Percentiles rank a stretch among this genome's conserved stretches.
These are phyloP conservation scores for Drosophila navojoa DNA, from an alignment of 1,140 invertebrate species.

Conservation along the genomic window DNA sequence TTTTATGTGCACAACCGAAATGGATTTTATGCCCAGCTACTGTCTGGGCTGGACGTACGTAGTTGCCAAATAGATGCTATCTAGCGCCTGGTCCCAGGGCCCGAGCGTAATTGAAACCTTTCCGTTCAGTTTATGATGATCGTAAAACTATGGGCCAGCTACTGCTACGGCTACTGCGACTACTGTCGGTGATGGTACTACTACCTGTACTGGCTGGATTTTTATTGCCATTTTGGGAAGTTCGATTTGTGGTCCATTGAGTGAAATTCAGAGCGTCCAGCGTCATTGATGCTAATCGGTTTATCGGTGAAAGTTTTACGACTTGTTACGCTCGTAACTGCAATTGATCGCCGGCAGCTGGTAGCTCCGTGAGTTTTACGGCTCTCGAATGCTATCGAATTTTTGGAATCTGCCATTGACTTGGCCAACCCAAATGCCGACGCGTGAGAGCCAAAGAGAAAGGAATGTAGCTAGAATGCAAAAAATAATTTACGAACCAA, in stretches of 20 bases:
- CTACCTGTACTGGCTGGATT: slow-evolving; percentile 15
- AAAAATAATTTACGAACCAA: neutral
- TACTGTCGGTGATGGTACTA: slow-evolving; percentile 22
- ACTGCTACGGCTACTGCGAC: neutral
- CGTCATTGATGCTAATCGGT: slow-evolving; percentile 64
- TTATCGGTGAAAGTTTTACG: slow-evolving; percentile 76
- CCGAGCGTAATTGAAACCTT: slow-evolving; percentile 57
- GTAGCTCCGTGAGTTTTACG: slow-evolving; percentile 29
- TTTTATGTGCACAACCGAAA: slow-evolving; percentile 47
- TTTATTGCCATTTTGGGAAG: slow-evolving; percentile 49
- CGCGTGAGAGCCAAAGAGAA: slow-evolving; percentile 27
- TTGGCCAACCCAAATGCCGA: neutral
- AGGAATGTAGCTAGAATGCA: neutral
- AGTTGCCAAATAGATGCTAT: slow-evolving; percentile 20
- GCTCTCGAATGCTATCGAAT: slow-evolving; percentile 16
- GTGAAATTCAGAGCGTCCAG: slow-evolving; percentile 30
- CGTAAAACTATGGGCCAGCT: slow-evolving; percentile 47
- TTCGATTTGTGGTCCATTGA: slow-evolving; percentile 58
- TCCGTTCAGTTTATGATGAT: slow-evolving; percentile 41
- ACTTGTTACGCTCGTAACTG: slow-evolving; percentile 60
- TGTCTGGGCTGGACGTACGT: slow-evolving; percentile 7
- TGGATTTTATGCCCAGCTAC: slow-evolving; percentile 35
- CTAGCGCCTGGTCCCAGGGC: slow-evolving; percentile 18
- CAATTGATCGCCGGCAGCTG: slow-evolving; percentile 15
- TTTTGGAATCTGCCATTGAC: slow-evolving; percentile 20